Evolutionary conservation across 2,113 vertebrate species (phyloP).

Genomic region (Rhinopomastus cyanomelas): DNA sequence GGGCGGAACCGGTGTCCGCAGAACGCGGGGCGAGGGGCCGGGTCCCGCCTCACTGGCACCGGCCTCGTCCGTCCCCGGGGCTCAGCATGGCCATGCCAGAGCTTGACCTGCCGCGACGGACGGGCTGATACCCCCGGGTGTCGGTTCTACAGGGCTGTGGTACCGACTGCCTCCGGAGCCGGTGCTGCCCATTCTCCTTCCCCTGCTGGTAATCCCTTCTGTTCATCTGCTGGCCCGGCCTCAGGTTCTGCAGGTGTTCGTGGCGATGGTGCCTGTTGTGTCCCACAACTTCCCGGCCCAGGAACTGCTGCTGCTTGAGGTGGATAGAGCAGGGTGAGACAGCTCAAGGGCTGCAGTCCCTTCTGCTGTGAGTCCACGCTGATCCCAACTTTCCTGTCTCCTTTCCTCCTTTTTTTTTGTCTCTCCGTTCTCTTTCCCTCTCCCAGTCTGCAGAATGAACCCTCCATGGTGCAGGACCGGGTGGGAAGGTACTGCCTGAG

Average conservation of each 20-base stretch:
- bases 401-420: no score
- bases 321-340: rapidly evolving
- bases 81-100: background rate
- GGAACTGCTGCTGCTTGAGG: background rate
- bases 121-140: no score
- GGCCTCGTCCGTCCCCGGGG: no score
- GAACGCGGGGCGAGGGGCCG: background rate
- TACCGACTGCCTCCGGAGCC: background rate
- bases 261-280: background rate
- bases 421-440: background rate
- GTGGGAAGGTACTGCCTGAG: background rate
- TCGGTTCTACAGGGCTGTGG: background rate
- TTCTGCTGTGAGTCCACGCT: no score
- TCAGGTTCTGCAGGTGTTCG: background rate
- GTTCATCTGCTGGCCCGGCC: background rate
- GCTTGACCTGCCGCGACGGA: no score
- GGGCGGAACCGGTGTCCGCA: background rate
- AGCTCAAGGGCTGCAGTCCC: background rate
- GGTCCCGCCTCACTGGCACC: no score
- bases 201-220: rapidly evolving
- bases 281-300: rapidly evolving
- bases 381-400: background rate
- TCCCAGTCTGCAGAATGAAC: rapidly evolving
- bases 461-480: no score
- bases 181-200: background rate